phyloP scores from a whole-genome alignment of 2,888 invertebrate genomes.

The Drosophila subquinaria region DNA sequence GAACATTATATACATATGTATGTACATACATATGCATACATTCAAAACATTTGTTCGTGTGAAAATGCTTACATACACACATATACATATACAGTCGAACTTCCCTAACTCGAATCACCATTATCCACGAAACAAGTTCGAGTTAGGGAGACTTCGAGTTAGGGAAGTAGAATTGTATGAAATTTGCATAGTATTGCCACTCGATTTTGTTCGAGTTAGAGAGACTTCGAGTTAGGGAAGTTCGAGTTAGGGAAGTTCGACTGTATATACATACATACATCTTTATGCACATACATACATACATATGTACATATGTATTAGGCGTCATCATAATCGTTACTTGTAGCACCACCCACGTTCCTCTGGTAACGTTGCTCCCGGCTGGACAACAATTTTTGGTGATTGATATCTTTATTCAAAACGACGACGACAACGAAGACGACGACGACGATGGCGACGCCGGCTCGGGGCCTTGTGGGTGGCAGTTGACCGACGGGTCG shows the following conservation, averaged over 20 bases:
- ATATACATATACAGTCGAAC: background rate
- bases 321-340: conserved; percentile 40
- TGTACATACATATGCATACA: background rate
- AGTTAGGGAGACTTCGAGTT: no score
- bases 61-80: conserved; percentile 3
- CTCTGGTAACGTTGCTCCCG: conserved; percentile 9
- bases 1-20: conserved; percentile 1
- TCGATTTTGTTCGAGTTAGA: no score
- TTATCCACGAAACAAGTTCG: no score
- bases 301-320: background rate
- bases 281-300: background rate
- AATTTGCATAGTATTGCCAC: no score
- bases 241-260: no score
- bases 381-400: conserved; percentile 49
- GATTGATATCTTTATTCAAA: conserved; percentile 69
- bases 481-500: conserved; percentile 46
- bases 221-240: no score
- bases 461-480: conserved; percentile 51
- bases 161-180: no score
- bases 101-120: no score
- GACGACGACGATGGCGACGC: conserved; percentile 20
- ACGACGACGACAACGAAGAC: conserved; percentile 26
- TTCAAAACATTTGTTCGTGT: background rate
- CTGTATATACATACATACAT: background rate
- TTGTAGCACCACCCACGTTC: conserved; percentile 38